Evolutionary conservation across 2,113 vertebrate genomes (phyloP), one percentile per base, ranked within the genome.

Genomic region (Microcebus jonahi): DNA sequence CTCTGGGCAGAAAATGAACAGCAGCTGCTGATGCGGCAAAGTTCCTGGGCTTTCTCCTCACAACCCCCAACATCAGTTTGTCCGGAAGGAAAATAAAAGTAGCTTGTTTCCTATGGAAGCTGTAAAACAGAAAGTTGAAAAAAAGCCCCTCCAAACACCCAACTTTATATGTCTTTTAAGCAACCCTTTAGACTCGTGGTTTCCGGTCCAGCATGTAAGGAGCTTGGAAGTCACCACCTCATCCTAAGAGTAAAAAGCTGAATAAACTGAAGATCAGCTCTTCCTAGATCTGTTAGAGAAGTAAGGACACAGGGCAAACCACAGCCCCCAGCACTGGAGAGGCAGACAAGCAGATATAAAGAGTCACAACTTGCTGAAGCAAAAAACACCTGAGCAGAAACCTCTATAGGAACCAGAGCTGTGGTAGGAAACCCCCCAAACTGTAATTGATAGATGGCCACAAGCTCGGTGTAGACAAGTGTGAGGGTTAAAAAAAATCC

Each of bases 81-180:
- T 61, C 39, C 59, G 48, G 65, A 86, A 97, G 50, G 39, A 76
- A 90, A 92, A 70, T 42, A 82, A 90, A 93, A 25, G 36, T n/a
- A 80, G 21, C 27, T 85, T 96, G 34, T 68, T 92, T 95, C 31
- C 36, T 75, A 42, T 39, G 18, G 76, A 45, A 75, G 29, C 61
- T 82, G 2, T 87, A 87, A 89, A 96, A 57, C 5, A 75, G 20
- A 86, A 85, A 87, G 10, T 61, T 83, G 61, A 83, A 94, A 71
- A 71, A 77, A 86, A 83, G 42, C 42, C 42, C 42, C 42, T 42
- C 42, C 42, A 42, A 42, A 42, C 5, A 5, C 42, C 42, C 23
- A 85, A 83, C 27, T 82, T 76, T 23, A 42, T 48, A 65, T 36
- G 73, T 39, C 42, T 92, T 53, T 75, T 70, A 71, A 71, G 68